A percentile compares a stretch with the other conserved stretches of the same genome.
Conservation (phyloP, 2,888 invertebrate genomes). For the Nysson spinosus region DNA sequence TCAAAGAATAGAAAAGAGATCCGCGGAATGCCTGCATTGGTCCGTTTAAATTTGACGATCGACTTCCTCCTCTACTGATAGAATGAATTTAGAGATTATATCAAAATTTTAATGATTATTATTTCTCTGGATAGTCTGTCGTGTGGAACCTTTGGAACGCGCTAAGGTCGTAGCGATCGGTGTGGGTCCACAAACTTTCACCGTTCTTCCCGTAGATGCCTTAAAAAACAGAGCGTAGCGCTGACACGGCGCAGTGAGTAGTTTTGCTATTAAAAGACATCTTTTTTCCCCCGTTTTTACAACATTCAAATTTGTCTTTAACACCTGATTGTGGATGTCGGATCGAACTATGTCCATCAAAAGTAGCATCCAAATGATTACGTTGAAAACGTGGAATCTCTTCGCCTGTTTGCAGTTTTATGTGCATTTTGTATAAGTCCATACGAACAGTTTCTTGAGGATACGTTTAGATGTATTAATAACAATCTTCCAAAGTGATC, state of each 20-base stretch:
- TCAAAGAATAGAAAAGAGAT: background rate
- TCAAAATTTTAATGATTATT: constrained; percentile 26
- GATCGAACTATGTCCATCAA: background rate
- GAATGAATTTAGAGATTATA: background rate
- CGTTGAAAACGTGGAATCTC: background rate
- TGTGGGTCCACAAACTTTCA: constrained; percentile 68
- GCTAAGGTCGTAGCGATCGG: constrained; percentile 70
- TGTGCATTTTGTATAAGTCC: constrained; percentile 22
- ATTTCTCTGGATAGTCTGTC: constrained; percentile 71
- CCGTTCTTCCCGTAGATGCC: constrained; percentile 67
- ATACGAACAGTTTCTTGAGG: constrained; percentile 1
- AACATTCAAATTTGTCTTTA: constrained; percentile 6
- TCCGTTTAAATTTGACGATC: constrained; percentile 1
- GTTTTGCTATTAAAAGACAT: constrained; percentile 32
- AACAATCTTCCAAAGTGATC: background rate
- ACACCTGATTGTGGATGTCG: constrained; percentile 22
- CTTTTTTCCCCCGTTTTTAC: background rate
- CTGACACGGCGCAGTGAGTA: constrained; percentile 73
- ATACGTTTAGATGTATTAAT: background rate
- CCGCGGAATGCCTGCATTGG: constrained; percentile 1
- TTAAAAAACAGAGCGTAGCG: constrained; percentile 68
- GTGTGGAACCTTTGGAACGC: constrained; percentile 71
- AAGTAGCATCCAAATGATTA: background rate
- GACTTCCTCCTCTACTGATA: background rate
- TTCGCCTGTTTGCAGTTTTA: constrained; percentile 12